phyloP scores from a whole-genome alignment of 2,113 vertebrate species.

The Leucoraja erinaceus region DNA sequence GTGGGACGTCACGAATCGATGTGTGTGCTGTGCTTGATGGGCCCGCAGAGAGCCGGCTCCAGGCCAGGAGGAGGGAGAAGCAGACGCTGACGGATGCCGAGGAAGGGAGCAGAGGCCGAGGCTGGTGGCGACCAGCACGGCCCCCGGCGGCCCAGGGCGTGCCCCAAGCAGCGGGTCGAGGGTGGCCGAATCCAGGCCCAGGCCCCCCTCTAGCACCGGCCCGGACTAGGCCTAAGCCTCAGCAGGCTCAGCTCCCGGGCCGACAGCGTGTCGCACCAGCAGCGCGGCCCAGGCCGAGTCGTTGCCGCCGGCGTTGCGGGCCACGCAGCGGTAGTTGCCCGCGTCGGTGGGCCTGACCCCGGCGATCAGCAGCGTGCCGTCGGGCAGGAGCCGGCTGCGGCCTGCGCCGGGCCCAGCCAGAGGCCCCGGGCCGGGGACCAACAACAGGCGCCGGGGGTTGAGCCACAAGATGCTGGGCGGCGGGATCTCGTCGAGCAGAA shows the following conservation, averaged over 20 bases:
- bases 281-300: conserved; percentile 69
- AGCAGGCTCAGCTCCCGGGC: neutral
- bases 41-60: conserved; percentile 78
- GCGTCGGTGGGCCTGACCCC: conserved; percentile 66
- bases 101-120: conserved; percentile 78
- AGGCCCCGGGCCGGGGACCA: conserved; percentile 37
- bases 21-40: conserved; percentile 72
- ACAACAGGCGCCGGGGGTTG: conserved; percentile 57
- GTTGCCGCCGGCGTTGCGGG: conserved; percentile 72
- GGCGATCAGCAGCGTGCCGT: conserved; percentile 72
- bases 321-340: conserved; percentile 69
- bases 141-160: conserved; percentile 63
- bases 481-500: conserved; percentile 72
- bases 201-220: no score
- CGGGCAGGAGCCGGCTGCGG: conserved; percentile 61
- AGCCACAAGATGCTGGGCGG: conserved; percentile 67
- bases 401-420: neutral
- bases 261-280: conserved; percentile 60
- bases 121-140: conserved; percentile 70
- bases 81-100: no score
- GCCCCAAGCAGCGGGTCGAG: neutral
- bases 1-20: conserved; percentile 67
- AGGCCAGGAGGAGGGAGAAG: conserved; percentile 80
- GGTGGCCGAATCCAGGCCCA: no score
- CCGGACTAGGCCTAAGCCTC: neutral